A percentile compares a stretch with the other conserved stretches of the same genome.
phyloP scores from a whole-genome alignment of 2,888 invertebrate species.

The Agrotis puta region DNA sequence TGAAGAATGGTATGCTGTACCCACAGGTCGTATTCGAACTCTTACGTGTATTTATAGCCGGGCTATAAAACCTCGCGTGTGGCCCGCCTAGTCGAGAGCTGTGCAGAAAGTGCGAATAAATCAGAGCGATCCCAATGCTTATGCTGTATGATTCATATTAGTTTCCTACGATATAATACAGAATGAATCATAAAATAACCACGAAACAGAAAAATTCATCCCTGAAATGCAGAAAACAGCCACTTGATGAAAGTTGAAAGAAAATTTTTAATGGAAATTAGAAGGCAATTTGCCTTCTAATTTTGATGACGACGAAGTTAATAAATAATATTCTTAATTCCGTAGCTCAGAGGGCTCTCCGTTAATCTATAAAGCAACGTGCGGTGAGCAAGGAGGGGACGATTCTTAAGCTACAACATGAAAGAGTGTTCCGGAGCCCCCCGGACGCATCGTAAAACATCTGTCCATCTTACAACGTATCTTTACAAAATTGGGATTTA shows the following conservation, averaged over 20 bases:
- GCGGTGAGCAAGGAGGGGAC: conserved; percentile 16
- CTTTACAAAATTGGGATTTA: conserved; percentile 6
- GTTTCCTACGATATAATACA: no score
- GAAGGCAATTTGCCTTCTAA: conserved; percentile 16
- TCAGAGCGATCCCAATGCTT: conserved; percentile 23
- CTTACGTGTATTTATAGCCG: conserved; percentile 46
- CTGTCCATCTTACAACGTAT: not conserved
- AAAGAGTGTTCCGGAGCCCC: conserved; percentile 29
- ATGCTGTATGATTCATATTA: conserved; percentile 3
- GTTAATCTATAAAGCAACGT: conserved; percentile 43
- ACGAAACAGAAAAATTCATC: not conserved
- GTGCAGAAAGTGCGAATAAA: conserved; percentile 43
- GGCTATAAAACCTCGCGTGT: conserved; percentile 52
- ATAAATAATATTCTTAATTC: conserved; percentile 43
- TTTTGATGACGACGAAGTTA: conserved; percentile 13
- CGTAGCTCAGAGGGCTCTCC: conserved; percentile 25
- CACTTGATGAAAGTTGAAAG: not conserved
- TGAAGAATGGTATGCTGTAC: conserved; percentile 21
- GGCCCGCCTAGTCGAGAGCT: conserved; percentile 34
- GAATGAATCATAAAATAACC: not conserved
- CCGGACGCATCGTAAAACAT: conserved; percentile 17
- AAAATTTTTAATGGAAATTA: conserved; percentile 7
- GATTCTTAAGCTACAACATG: conserved; percentile 35
- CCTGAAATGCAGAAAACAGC: not conserved
- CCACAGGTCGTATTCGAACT: conserved; percentile 23